phyloP scores from a whole-genome alignment of 2,797 vertebrate species.

The Malurus leucopterus region DNA sequence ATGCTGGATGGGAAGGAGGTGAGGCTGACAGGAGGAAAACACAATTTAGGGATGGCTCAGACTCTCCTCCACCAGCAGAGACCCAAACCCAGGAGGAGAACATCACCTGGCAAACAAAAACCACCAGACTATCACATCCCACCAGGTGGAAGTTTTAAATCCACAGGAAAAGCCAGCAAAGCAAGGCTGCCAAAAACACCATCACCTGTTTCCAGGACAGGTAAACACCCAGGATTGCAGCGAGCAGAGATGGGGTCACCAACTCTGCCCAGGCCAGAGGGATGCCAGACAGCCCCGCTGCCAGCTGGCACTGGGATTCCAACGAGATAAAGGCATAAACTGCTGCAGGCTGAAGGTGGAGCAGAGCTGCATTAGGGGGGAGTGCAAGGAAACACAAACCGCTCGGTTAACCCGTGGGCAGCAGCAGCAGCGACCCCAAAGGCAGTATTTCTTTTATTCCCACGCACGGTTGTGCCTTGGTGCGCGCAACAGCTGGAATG shows the following conservation, averaged over 20 bases:
- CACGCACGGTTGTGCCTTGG: neutral
- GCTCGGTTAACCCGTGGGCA: neutral
- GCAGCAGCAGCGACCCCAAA: neutral
- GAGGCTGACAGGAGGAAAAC: neutral
- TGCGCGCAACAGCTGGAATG: neutral
- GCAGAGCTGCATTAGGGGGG: neutral
- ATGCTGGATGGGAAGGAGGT: neutral
- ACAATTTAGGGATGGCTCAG: neutral
- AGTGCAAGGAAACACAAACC: slow-evolving; percentile 4
- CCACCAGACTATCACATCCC: accelerated
- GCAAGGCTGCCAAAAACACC: accelerated
- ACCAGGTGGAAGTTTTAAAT: accelerated
- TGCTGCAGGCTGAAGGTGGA: neutral
- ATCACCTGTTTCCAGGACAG: neutral
- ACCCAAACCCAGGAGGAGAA: neutral
- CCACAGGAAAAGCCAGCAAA: neutral
- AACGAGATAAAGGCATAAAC: neutral
- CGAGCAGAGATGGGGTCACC: neutral
- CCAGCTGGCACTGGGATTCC: neutral
- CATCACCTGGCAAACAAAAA: neutral
- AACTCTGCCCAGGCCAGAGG: neutral
- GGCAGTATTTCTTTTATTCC: slow-evolving; percentile 10
- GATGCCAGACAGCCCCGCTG: accelerated
- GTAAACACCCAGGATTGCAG: neutral
- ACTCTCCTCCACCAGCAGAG: neutral